Evolutionary conservation across 1,140 invertebrate species (phyloP).

Genomic region (Neuroterus valhalla): DNA sequence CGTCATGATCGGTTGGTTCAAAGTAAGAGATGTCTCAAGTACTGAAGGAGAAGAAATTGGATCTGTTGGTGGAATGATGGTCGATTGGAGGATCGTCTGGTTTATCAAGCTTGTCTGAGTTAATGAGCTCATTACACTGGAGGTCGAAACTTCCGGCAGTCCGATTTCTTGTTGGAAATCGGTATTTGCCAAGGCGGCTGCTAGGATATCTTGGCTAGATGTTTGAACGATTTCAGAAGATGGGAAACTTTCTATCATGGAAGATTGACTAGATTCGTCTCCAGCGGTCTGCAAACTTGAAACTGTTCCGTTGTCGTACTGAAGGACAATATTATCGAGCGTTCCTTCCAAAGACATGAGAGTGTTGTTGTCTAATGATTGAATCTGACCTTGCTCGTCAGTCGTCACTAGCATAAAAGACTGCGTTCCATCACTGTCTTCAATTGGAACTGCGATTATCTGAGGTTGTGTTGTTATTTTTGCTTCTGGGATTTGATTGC

Average conservation of each 20-base stretch:
- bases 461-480: slow-evolving; percentile 76
- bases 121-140: slow-evolving; percentile 58
- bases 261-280: slow-evolving; percentile 46
- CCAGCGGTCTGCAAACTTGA: slow-evolving; percentile 48
- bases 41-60: slow-evolving; percentile 75
- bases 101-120: slow-evolving; percentile 68
- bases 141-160: slow-evolving; percentile 62
- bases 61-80: slow-evolving; percentile 69
- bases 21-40: slow-evolving; percentile 82
- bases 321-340: slow-evolving; percentile 73
- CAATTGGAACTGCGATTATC: slow-evolving; percentile 81
- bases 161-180: slow-evolving; percentile 81
- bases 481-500: slow-evolving; percentile 50
- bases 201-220: slow-evolving; percentile 82
- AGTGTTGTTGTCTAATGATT: slow-evolving; percentile 82
- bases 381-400: slow-evolving; percentile 82
- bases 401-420: slow-evolving; percentile 79
- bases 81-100: slow-evolving; percentile 69
- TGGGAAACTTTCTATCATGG: slow-evolving; percentile 56
- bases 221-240: slow-evolving; percentile 60
- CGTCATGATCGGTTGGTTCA: slow-evolving; percentile 88
- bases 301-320: slow-evolving; percentile 66
- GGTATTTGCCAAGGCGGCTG: slow-evolving; percentile 84
- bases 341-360: slow-evolving; percentile 71
- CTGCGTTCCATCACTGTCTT: slow-evolving; percentile 80